Conservation (phyloP, 2,113 vertebrate genomes). For the Phylloscopus trochilus region DNA sequence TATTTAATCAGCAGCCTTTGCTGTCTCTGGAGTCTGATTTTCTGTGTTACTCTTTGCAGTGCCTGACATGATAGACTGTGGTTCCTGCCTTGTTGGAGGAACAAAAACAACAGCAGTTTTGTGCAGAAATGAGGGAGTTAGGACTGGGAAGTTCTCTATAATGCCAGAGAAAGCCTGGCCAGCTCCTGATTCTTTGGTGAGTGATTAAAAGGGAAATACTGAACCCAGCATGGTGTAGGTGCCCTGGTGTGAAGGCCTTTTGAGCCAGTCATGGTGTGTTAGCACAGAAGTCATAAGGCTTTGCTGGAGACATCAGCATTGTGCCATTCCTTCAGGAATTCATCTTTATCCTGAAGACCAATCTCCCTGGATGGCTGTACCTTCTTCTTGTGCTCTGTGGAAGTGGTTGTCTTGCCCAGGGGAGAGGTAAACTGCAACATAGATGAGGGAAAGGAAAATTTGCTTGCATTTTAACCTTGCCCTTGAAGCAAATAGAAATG, state of each 20-base stretch:
- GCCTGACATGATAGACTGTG: constrained; percentile 82
- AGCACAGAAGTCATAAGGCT: neutral
- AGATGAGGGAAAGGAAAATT: neutral
- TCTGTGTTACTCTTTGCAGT: constrained; percentile 71
- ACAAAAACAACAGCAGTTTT: constrained; percentile 74
- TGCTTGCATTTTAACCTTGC: neutral
- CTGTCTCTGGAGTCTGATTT: neutral
- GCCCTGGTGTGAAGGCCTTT: neutral
- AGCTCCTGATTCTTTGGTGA: constrained; percentile 79
- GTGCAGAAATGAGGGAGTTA: constrained; percentile 85
- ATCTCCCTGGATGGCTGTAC: neutral
- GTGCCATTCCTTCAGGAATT: neutral
- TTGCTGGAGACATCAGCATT: neutral
- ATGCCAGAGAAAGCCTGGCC: constrained; percentile 83
- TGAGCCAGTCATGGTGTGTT: neutral
- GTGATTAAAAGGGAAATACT: neutral
- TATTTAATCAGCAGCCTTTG: neutral
- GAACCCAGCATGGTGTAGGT: neutral
- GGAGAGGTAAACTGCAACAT: neutral
- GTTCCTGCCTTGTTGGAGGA: constrained; percentile 87
- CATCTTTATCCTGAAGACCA: neutral
- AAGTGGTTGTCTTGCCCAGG: neutral
- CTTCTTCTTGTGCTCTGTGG: neutral
- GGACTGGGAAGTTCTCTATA: constrained; percentile 83
- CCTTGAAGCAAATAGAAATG: neutral